Conservation (phyloP, 2,797 vertebrate genomes). For the Parambassis ranga region DNA sequence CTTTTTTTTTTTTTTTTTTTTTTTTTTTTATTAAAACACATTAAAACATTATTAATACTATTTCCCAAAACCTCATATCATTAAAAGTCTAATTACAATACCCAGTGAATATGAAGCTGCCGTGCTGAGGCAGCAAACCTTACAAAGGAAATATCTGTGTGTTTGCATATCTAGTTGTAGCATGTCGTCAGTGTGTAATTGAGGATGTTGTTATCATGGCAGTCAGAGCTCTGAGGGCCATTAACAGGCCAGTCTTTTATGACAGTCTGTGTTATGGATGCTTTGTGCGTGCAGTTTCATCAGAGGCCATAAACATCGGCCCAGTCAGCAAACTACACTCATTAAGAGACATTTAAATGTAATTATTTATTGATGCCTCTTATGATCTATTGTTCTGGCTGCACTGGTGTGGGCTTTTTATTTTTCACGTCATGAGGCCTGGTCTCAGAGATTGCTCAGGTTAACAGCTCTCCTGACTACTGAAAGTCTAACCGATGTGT, state of each 20-base stretch:
- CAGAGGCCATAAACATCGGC: constrained; percentile 75
- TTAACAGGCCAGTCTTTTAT: constrained; percentile 79
- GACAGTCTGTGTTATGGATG: constrained; percentile 81
- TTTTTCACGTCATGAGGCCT: constrained; percentile 57
- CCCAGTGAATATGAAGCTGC: constrained; percentile 40
- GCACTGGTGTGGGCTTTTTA: constrained; percentile 62
- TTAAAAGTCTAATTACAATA: constrained; percentile 46
- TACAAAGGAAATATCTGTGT: constrained; percentile 48
- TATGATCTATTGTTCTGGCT: constrained; percentile 78
- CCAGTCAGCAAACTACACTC: constrained; percentile 83
- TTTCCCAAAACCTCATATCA: constrained; percentile 27
- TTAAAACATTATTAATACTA: constrained; percentile 19
- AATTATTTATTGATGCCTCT: constrained; percentile 86
- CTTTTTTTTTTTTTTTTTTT: constrained; percentile 8
- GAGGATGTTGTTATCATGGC: constrained; percentile 77
- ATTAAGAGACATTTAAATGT: constrained; percentile 84
- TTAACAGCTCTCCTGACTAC: constrained; percentile 72
- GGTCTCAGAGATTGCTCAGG: constrained; percentile 58
- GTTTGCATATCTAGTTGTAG: constrained; percentile 71
- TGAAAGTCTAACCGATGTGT: constrained; percentile 53
- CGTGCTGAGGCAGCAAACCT: constrained; percentile 57
- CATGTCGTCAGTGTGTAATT: constrained; percentile 70
- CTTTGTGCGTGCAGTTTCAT: constrained; percentile 74
- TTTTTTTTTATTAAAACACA: constrained; percentile 5
- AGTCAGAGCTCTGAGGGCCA: constrained; percentile 76